Conservation (phyloP, 2,797 vertebrate species). For the Remorina albescens region DNA sequence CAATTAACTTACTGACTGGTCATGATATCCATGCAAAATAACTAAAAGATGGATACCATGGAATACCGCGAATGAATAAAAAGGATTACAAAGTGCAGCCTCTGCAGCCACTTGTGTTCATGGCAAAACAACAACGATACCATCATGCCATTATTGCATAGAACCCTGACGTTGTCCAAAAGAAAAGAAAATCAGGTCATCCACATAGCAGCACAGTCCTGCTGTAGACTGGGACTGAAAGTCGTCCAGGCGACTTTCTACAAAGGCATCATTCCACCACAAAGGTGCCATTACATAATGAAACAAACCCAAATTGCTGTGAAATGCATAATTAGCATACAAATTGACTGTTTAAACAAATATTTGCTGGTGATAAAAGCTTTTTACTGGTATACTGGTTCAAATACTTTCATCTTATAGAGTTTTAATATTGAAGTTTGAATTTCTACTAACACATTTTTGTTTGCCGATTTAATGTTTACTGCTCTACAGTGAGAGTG, state of each 20-base stretch:
- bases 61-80: too few species aligned
- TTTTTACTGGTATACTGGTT: not conserved
- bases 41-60: not conserved
- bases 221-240: not conserved
- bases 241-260: not conserved
- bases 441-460: not conserved
- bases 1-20: not conserved
- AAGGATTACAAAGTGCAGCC: too few species aligned
- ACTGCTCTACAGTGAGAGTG: not conserved
- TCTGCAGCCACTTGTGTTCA: too few species aligned
- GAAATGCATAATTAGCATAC: not conserved
- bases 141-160: too few species aligned
- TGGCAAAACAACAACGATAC: too few species aligned
- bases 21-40: conserved; percentile 1
- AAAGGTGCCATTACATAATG: not conserved
- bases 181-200: not conserved
- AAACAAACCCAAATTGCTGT: not conserved
- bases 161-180: too few species aligned
- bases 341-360: not conserved
- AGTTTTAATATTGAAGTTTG: not conserved
- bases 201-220: not conserved
- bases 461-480: not conserved
- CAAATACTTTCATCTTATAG: too few species aligned
- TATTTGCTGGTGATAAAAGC: not conserved
- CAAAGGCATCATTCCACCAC: not conserved